These are phyloP conservation scores for Eutolmus rufibarbis DNA, from an alignment of 2,888 invertebrate genomes.

Conservation along the genomic window DNA sequence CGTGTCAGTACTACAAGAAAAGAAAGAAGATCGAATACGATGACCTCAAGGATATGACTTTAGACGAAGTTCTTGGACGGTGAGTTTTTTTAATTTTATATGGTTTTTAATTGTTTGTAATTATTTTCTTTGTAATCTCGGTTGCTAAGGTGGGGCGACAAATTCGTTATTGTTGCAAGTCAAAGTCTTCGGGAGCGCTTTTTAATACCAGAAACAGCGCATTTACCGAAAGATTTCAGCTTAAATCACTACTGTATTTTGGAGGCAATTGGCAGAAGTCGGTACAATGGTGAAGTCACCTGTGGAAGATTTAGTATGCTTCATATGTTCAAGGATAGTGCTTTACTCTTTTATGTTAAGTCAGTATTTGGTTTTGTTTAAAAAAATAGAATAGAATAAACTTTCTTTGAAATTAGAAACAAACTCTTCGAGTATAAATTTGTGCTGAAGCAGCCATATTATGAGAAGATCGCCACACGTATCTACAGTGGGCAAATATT, in stretches of 20 bases:
- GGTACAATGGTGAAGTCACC: constrained; percentile 74
- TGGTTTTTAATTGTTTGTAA: not conserved
- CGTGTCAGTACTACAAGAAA: constrained; percentile 70
- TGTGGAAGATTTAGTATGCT: constrained; percentile 69
- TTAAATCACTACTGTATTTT: constrained; percentile 73
- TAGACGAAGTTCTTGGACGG: constrained; percentile 64
- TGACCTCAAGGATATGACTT: constrained; percentile 59
- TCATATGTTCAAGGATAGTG: constrained; percentile 67
- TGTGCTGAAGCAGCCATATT: constrained; percentile 69
- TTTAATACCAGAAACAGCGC: constrained; percentile 65
- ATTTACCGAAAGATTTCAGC: constrained; percentile 64
- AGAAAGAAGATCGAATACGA: constrained; percentile 65
- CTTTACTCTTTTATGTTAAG: constrained; percentile 63
- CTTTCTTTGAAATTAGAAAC: constrained; percentile 62
- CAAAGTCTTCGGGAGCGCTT: constrained; percentile 68
- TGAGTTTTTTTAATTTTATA: constrained; percentile 54
- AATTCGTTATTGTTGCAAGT: constrained; percentile 74
- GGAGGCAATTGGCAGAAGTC: constrained; percentile 76
- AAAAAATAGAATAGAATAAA: not conserved
- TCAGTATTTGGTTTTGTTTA: constrained; percentile 57
- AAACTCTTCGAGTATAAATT: constrained; percentile 67
- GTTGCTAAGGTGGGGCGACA: constrained; percentile 67
- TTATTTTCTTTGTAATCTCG: no score
- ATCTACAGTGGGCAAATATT: constrained; percentile 65
- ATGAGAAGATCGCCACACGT: constrained; percentile 63